Evolutionary conservation across 2,113 vertebrate genomes (phyloP).

Genomic region (Cyrtonyx montezumae): DNA sequence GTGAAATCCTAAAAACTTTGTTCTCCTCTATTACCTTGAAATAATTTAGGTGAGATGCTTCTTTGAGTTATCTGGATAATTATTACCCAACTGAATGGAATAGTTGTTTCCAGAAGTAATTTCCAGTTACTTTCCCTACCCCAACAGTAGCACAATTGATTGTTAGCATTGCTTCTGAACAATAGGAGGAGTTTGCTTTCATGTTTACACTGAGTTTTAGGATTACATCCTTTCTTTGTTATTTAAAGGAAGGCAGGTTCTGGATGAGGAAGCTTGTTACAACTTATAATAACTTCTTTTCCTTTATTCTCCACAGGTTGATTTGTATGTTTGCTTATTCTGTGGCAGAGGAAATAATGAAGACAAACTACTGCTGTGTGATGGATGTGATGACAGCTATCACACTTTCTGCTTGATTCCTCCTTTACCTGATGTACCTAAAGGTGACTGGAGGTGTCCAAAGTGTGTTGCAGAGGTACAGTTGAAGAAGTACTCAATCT

Average conservation of each 20-base stretch:
- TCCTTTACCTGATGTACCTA: constrained; percentile 94
- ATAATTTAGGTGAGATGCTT: neutral
- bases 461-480: constrained; percentile 97
- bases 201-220: accelerated
- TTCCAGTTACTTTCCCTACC: neutral
- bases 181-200: neutral
- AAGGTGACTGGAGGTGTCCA: constrained; percentile 97
- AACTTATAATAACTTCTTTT: neutral
- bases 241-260: neutral
- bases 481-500: neutral
- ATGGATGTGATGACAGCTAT: constrained; percentile 98
- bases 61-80: neutral
- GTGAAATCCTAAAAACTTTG: neutral
- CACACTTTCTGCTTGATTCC: constrained; percentile 98
- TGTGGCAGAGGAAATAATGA: constrained; percentile 96
- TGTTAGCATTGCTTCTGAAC: neutral
- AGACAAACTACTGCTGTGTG: constrained; percentile 93
- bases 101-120: neutral
- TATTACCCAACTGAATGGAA: accelerated
- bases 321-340: constrained; percentile 95
- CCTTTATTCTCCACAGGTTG: constrained; percentile 80
- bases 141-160: accelerated
- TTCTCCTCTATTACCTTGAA: neutral
- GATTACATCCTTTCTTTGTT: neutral
- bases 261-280: neutral